Evolutionary conservation across 2,113 vertebrate species (phyloP).

Genomic region (Colistium nudipinnis): DNA sequence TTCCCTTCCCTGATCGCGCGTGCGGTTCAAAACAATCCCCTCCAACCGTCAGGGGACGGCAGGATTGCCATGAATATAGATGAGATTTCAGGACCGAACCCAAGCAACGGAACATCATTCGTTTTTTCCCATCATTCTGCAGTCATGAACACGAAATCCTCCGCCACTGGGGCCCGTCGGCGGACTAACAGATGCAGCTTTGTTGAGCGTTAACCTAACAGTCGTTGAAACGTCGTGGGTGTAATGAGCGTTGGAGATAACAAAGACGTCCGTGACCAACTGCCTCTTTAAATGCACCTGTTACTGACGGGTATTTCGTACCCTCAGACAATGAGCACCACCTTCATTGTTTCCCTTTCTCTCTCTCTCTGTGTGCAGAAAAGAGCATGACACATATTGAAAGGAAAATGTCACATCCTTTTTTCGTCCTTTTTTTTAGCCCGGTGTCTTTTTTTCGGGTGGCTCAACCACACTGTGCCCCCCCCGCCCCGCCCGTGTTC

Average conservation of each 20-base stretch:
- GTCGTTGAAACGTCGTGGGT: conserved; percentile 61
- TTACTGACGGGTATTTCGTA: conserved; percentile 56
- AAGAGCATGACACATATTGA: background rate
- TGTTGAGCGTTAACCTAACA: conserved; percentile 54
- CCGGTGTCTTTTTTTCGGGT: background rate
- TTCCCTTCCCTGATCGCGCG: conserved; percentile 13
- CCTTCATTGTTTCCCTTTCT: conserved; percentile 35
- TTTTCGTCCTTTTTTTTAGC: conserved; percentile 4
- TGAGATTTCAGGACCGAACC: conserved; percentile 60
- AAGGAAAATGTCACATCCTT: conserved; percentile 17
- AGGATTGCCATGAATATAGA: conserved; percentile 73
- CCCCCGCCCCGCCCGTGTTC: background rate
- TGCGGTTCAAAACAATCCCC: conserved; percentile 30
- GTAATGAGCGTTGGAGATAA: conserved; percentile 69
- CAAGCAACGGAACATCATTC: conserved; percentile 51
- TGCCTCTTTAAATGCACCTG: conserved; percentile 63
- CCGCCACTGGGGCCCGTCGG: conserved; percentile 21
- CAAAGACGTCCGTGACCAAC: conserved; percentile 59
- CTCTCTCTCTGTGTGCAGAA: conserved; percentile 5
- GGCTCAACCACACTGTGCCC: conserved; percentile 3
- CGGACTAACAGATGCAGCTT: conserved; percentile 45
- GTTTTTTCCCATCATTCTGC: too few species aligned
- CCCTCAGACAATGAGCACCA: conserved; percentile 54
- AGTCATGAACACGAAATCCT: conserved; percentile 53
- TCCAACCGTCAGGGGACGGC: conserved; percentile 39